Evolutionary conservation across 1,140 invertebrate species (phyloP).

Genomic region (Aphelinus certus): DNA sequence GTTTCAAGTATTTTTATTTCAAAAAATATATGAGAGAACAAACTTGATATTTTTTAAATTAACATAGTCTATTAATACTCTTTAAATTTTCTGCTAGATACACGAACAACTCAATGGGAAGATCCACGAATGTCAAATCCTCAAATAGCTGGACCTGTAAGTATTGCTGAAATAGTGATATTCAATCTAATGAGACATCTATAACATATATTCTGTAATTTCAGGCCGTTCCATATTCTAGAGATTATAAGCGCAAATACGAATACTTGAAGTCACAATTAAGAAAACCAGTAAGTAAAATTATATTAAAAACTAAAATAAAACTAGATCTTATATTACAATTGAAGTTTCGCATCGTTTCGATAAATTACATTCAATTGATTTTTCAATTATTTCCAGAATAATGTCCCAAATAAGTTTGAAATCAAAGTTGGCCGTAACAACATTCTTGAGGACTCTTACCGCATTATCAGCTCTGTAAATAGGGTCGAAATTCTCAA

Average conservation of each 20-base stretch:
- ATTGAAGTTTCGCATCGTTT: neutral
- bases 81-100: conserved; percentile 72
- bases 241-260: conserved; percentile 99
- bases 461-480: conserved; percentile 87
- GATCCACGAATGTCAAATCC: conserved; percentile 97
- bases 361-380: conserved; percentile 26
- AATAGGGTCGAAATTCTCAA: conserved; percentile 88
- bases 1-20: too few relatives aligned
- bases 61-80: neutral
- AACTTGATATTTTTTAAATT: conserved; percentile 2
- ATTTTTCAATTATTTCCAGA: conserved; percentile 67
- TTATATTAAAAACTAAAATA: conserved; percentile 1
- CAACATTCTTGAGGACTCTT: conserved; percentile 96
- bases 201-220: conserved; percentile 43
- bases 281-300: conserved; percentile 87
- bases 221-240: conserved; percentile 93
- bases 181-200: neutral
- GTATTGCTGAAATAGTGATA: conserved; percentile 41
- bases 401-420: conserved; percentile 96
- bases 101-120: conserved; percentile 97
- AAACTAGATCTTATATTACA: neutral
- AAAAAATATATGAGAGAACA: too few relatives aligned
- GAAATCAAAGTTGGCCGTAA: conserved; percentile 93
- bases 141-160: conserved; percentile 92
- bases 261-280: conserved; percentile 96